Conservation (phyloP, 2,888 invertebrate genomes). For the Rotaria macrura region DNA sequence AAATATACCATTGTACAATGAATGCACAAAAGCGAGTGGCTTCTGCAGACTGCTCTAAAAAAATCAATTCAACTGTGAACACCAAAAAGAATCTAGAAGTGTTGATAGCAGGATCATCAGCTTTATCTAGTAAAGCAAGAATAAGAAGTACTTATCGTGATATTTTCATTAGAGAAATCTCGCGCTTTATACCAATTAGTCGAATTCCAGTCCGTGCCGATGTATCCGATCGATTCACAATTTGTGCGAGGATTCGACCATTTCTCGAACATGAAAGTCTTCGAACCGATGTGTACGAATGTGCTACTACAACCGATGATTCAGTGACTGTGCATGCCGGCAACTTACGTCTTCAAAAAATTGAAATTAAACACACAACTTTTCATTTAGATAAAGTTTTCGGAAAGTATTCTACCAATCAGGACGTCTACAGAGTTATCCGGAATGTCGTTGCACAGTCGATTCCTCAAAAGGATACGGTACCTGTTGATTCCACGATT, state of each 20-base stretch:
- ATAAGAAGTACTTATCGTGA: neutral
- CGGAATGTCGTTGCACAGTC: neutral
- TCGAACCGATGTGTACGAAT: neutral
- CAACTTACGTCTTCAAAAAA: neutral
- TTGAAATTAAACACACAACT: neutral
- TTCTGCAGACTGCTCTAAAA: neutral
- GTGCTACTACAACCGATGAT: neutral
- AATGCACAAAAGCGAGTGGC: neutral
- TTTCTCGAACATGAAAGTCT: neutral
- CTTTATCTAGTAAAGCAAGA: neutral
- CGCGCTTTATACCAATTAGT: neutral
- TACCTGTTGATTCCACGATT: neutral
- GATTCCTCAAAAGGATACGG: neutral
- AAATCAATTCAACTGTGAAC: neutral
- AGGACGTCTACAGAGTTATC: neutral
- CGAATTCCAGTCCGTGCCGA: neutral
- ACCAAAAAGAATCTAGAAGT: neutral
- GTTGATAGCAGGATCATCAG: neutral
- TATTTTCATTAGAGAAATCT: neutral
- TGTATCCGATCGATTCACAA: neutral
- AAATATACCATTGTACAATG: too few relatives aligned
- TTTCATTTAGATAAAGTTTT: neutral
- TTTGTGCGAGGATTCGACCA: neutral
- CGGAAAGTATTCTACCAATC: neutral
- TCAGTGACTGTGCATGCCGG: neutral